Evolutionary conservation across 2,113 vertebrate species (phyloP), one percentile per base, ranked within the genome.

Genomic region (Benitochromis conjunctus): DNA sequence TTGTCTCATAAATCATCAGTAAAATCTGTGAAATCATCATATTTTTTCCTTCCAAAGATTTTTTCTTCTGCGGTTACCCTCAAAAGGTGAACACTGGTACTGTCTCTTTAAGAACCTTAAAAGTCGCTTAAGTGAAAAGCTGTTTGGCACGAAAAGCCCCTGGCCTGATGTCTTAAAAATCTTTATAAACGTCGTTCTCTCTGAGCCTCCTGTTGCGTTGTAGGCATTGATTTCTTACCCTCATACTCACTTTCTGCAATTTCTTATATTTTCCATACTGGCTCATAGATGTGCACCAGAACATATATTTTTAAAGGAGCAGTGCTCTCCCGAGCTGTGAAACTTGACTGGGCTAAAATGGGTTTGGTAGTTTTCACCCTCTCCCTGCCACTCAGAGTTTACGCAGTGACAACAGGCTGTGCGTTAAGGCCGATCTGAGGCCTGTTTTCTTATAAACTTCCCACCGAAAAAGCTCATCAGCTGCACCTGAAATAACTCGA

Each of bases 401-500:
- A 43, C 29, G 69, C 69, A 51, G 69, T 21, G n/a, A 31, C 51
- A 41, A 12, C 16, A 10, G 21, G 3, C 58, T 4, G 79, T 38
- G 77, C 9, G 64, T 84, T 46, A 81, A 78, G 46, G 81, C 92
- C 64, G 79, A 82, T 89, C 81, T 29, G 81, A 85, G 82, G 89
- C 38, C 82, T 78, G 89, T 66, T 88, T 55, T 79, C 79, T 54
- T 60, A 29, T 60, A 86, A 9, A 53, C 90, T 94, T 93, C 90
- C 88, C 82, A 86, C 88, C 92, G 79, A 84, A 86, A 62, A 82
- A 91, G 90, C 92, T 94, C 91, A 87, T 92, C 89, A 79, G 89
- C 71, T 34, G 46, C 94, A 95, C 95, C 95, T 96, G 96, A 96
- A 96, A 96, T 93, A 96, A 95, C 94, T 90, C 18, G 71, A 79